A percentile compares a stretch with the other conserved stretches of the same genome.
Conservation (phyloP, 2,888 invertebrate species). For the Drosophila infuscata region DNA sequence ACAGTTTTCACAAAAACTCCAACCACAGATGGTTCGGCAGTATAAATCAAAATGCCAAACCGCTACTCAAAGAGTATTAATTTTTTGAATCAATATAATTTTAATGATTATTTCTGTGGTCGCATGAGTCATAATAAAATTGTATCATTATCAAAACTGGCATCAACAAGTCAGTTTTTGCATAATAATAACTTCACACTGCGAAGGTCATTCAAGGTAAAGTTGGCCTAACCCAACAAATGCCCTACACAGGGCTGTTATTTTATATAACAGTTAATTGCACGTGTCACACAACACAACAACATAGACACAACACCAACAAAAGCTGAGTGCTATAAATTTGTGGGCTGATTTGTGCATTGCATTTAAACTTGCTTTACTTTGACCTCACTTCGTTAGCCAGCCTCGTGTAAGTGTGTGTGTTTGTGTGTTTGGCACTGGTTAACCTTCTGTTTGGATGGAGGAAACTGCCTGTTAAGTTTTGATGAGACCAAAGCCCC, state of each 20-base stretch:
- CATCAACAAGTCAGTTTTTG: constrained; percentile 10
- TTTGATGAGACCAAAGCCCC: constrained; percentile 60
- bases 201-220: constrained; percentile 19
- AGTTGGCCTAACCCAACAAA: constrained; percentile 6
- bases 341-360: constrained; percentile 65
- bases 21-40: not conserved
- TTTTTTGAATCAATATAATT: not conserved
- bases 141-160: too few relatives aligned
- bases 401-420: constrained; percentile 21
- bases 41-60: not conserved
- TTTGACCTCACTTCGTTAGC: constrained; percentile 60
- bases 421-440: constrained; percentile 58
- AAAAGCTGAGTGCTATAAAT: constrained; percentile 52
- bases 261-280: constrained; percentile 52
- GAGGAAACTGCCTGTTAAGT: constrained; percentile 74
- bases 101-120: not conserved
- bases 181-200: constrained; percentile 9
- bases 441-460: constrained; percentile 49
- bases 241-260: constrained; percentile 18
- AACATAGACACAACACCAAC: not conserved
- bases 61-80: not conserved
- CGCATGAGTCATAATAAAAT: not conserved
- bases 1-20: not conserved
- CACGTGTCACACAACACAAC: constrained; percentile 5
- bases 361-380: constrained; percentile 62